These are phyloP conservation scores for Macrosiphum euphorbiae DNA, from an alignment of 2,888 invertebrate genomes.

Conservation along the genomic window DNA sequence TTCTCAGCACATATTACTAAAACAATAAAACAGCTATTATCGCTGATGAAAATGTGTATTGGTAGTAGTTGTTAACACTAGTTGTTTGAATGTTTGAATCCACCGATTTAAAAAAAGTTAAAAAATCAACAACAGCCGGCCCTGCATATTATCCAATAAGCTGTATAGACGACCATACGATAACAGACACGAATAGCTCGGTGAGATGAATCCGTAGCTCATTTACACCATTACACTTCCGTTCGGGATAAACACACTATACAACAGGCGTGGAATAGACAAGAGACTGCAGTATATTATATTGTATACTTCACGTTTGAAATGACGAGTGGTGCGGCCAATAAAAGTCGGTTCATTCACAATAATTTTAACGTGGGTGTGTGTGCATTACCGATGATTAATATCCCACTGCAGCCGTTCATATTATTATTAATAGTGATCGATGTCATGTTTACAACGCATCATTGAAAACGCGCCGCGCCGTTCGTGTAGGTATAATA, in stretches of 20 bases:
- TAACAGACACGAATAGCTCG: not conserved
- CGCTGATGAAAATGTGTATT: not conserved
- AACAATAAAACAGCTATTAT: not conserved
- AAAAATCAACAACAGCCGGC: not conserved
- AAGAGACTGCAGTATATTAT: not conserved
- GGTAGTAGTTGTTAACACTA: too few relatives aligned
- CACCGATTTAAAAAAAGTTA: not conserved
- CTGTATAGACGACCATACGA: not conserved
- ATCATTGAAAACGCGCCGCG: not conserved
- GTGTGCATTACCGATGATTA: not conserved
- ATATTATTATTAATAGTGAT: not conserved
- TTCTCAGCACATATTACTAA: not conserved
- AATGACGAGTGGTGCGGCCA: not conserved
- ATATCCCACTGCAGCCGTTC: not conserved
- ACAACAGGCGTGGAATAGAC: not conserved
- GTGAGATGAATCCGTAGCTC: not conserved
- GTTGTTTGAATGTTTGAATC: not conserved
- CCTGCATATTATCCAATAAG: not conserved
- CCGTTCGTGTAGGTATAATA: not conserved
- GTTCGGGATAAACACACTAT: not conserved
- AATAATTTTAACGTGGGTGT: not conserved
- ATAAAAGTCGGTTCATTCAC: not conserved
- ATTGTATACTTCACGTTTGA: not conserved
- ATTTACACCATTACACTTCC: not conserved
- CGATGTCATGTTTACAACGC: constrained; percentile 23